These are phyloP conservation scores for Campoletis raptor DNA, from an alignment of 2,888 invertebrate species.

Conservation along the genomic window DNA sequence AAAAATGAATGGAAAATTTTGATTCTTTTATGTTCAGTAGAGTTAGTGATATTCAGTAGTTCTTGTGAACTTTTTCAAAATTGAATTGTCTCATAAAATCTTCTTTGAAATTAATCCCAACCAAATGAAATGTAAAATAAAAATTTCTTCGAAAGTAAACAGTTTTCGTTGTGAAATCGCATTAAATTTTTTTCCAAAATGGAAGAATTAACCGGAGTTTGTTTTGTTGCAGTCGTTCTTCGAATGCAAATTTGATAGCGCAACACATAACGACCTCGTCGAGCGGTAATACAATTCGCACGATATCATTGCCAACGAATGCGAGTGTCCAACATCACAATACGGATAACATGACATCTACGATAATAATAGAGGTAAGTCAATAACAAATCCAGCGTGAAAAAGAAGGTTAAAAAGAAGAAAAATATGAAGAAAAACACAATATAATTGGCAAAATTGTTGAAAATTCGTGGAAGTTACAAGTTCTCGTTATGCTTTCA, in stretches of 20 bases:
- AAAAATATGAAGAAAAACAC: conserved; percentile 53
- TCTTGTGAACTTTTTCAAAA: background rate
- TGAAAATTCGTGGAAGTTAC: background rate
- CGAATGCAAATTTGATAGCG: conserved; percentile 77
- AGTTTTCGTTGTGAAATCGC: background rate
- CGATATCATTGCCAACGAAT: conserved; percentile 78
- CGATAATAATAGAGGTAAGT: conserved; percentile 79
- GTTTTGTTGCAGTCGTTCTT: conserved; percentile 71
- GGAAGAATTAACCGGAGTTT: background rate
- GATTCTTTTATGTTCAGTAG: background rate
- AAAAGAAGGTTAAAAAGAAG: conserved; percentile 38
- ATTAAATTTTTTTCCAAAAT: background rate
- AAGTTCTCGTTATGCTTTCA: conserved; percentile 67
- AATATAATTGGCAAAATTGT: background rate
- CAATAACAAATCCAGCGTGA: background rate
- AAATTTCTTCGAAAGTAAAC: background rate
- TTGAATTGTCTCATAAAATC: background rate
- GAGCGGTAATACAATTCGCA: conserved; percentile 77
- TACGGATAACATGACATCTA: conserved; percentile 79
- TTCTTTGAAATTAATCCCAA: background rate
- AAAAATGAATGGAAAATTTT: background rate
- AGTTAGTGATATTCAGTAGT: background rate
- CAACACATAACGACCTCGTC: conserved; percentile 79
- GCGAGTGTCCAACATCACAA: conserved; percentile 79
- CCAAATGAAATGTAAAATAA: background rate